Base-by-base conservation (phyloP, 1,140 invertebrate genomes). In the Drosophila tropicalis region DNA sequence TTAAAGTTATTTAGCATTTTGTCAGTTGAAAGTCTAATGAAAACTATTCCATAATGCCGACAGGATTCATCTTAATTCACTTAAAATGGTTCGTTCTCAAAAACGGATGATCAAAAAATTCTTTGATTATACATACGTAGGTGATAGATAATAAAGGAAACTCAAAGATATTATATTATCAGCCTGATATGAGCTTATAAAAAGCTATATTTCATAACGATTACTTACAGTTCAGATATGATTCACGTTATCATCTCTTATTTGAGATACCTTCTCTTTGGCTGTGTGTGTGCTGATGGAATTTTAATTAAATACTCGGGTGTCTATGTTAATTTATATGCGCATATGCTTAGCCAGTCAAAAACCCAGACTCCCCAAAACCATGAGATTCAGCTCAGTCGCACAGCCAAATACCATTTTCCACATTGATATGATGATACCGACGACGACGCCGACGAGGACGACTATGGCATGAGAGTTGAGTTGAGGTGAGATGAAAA, bases 261-360 rank as follows among this genome's bases (percentile, higher is more conserved):
- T 22, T 51, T 51, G 44, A n/a, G 19, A 51, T 22, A 51, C 44
- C 44, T 51, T 51, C 17, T 19, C 54, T 13, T 62, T 54, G 51
- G 36, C 58, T 71, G 57, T 60, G 47, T 54, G 79, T 65, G 51
- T 60, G 67, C 80, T 89, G 84, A 89, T 89, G 84, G 84, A 89
- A 89, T 89, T 89, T 89, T 89, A 89, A 89, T 89, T 89, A 89
- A 89, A 89, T 89, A 89, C 84, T 90, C 81, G 54, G 85, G 81
- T 84, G 85, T 89, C 84, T 89, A 89, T 89, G 84, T 89, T 89
- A 89, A 89, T 89, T 89, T 89, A 90, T 89, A 89, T 89, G 84
- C 84, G 84, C 84, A 89, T 89, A 89, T 89, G 84, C 83, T 89
- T 90, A 89, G 84, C 84, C 70, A 64, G 69, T 29, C 65, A 36